These are phyloP conservation scores for Ptychobarbus kaznakovi DNA, from an alignment of 2,797 vertebrate genomes.

Conservation along the genomic window DNA sequence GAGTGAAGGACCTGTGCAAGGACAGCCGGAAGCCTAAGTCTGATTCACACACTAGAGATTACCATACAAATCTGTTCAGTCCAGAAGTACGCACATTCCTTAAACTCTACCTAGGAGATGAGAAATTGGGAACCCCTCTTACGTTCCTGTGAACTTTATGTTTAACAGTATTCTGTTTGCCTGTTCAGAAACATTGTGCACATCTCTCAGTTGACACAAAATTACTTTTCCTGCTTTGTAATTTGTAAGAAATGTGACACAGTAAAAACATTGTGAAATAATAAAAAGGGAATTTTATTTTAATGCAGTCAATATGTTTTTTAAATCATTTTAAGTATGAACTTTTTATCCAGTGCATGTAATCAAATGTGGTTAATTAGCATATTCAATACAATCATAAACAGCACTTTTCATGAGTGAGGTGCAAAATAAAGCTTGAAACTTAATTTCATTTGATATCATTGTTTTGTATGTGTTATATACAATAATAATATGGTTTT, in stretches of 20 bases:
- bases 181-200: background rate
- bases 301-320: background rate
- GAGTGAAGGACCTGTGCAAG: slow-evolving; percentile 49
- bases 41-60: slow-evolving; percentile 55
- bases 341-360: background rate
- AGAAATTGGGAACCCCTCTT: slow-evolving; percentile 33
- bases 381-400: background rate
- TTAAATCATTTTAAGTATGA: background rate
- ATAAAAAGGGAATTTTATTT: background rate
- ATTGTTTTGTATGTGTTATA: background rate
- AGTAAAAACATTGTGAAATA: background rate
- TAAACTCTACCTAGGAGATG: slow-evolving; percentile 31
- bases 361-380: background rate
- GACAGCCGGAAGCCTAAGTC: accelerated
- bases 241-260: background rate
- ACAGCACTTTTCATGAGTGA: background rate
- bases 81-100: slow-evolving; percentile 58
- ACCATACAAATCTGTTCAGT: slow-evolving; percentile 63
- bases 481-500: background rate
- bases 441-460: background rate
- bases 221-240: background rate
- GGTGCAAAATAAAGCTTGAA: background rate
- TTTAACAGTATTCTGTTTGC: background rate
- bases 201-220: background rate
- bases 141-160: slow-evolving; percentile 48